Evolutionary conservation across 2,888 invertebrate genomes (phyloP).

Genomic region (Loripinus fragilis): DNA sequence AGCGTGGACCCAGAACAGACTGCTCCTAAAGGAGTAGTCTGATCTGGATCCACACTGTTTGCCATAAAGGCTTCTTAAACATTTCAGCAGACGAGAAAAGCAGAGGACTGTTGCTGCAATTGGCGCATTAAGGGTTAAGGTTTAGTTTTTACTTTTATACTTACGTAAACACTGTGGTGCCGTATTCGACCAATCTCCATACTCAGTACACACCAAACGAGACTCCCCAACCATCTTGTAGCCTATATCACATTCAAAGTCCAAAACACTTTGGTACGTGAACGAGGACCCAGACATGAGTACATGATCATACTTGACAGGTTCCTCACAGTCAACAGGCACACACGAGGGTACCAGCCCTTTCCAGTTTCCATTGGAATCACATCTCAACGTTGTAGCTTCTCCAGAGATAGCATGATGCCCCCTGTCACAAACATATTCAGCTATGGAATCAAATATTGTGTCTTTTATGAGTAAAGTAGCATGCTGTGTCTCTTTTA

Average conservation of each 20-base stretch:
- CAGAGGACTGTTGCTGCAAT: too few relatives aligned
- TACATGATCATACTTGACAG: slow-evolving; percentile 36
- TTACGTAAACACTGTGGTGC: slow-evolving; percentile 70
- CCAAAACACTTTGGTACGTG: slow-evolving; percentile 40
- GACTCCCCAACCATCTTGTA: slow-evolving; percentile 68
- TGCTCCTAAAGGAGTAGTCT: too few relatives aligned
- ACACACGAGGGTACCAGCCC: slow-evolving; percentile 74
- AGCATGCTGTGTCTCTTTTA: slow-evolving; percentile 83
- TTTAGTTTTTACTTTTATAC: too few relatives aligned
- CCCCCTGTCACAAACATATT: slow-evolving; percentile 75
- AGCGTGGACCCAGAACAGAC: too few relatives aligned
- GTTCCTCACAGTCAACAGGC: slow-evolving; percentile 69
- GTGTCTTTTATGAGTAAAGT: slow-evolving; percentile 71
- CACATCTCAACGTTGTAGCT: slow-evolving; percentile 65
- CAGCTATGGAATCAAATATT: slow-evolving; percentile 70
- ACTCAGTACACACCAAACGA: slow-evolving; percentile 66
- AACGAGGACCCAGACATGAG: slow-evolving; percentile 29
- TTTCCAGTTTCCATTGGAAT: slow-evolving; percentile 75
- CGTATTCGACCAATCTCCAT: slow-evolving; percentile 74
- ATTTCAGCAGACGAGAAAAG: too few relatives aligned
- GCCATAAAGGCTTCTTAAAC: too few relatives aligned
- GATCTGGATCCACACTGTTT: too few relatives aligned
- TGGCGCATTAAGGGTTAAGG: too few relatives aligned
- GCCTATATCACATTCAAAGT: slow-evolving; percentile 67
- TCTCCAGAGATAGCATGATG: slow-evolving; percentile 69